phyloP scores from a whole-genome alignment of 2,113 vertebrate genomes.

The Phycodurus eques region DNA sequence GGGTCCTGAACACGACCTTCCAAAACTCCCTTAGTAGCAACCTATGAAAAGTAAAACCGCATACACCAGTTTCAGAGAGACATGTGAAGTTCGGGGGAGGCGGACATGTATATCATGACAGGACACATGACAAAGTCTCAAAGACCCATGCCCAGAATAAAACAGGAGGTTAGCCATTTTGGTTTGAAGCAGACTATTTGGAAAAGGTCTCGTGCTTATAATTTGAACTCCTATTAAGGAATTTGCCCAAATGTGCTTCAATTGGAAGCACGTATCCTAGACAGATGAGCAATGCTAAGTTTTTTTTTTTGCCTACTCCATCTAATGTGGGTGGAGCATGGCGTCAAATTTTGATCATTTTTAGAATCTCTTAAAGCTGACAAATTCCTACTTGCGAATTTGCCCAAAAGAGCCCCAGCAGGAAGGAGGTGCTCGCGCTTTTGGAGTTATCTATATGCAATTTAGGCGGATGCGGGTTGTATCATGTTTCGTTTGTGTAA shows the following conservation, averaged over 20 bases:
- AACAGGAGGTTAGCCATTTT: background rate
- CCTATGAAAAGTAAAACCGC: too few relatives aligned
- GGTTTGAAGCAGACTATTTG: background rate
- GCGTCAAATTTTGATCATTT: too few relatives aligned
- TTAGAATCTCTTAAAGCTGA: too few relatives aligned
- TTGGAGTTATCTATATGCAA: background rate
- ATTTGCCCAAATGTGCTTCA: background rate
- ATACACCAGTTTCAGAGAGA: too few relatives aligned
- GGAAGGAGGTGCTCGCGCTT: background rate
- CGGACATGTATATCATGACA: background rate
- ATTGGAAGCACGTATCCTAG: too few relatives aligned
- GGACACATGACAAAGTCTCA: background rate
- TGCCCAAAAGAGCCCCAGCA: background rate
- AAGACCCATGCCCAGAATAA: background rate
- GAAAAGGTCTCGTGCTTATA: background rate
- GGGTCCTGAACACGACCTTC: too few relatives aligned
- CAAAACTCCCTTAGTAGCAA: too few relatives aligned
- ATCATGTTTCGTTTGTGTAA: background rate
- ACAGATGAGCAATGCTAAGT: too few relatives aligned
- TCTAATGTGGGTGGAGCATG: too few relatives aligned
- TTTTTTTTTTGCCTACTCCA: too few relatives aligned
- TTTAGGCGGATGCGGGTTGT: background rate
- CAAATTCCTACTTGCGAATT: background rate
- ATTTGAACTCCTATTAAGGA: background rate
- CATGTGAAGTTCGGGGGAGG: too few relatives aligned